These are phyloP conservation scores for Bucorvus abyssinicus DNA, from an alignment of 2,797 vertebrate genomes.

Conservation along the genomic window DNA sequence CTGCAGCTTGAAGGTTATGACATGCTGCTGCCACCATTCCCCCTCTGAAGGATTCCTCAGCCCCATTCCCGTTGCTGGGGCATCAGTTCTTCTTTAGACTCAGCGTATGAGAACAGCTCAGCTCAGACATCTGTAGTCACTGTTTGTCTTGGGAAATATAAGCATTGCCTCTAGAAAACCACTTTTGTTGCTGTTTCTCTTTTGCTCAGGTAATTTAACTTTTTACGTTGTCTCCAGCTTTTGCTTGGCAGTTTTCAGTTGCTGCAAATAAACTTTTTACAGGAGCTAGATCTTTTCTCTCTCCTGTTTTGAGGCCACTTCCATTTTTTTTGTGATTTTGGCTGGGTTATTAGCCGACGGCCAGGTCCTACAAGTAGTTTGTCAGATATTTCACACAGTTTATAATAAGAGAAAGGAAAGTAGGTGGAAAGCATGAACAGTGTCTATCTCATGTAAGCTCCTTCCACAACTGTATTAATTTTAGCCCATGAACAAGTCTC, in stretches of 20 bases:
- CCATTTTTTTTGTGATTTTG: not conserved
- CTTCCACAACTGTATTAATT: not conserved
- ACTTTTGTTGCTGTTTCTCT: not conserved
- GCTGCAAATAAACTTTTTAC: not conserved
- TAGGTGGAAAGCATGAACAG: not conserved
- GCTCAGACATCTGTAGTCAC: not conserved
- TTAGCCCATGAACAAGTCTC: not conserved
- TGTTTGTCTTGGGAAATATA: not conserved
- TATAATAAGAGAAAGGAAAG: not conserved
- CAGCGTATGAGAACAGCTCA: not conserved
- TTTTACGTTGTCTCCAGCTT: not conserved
- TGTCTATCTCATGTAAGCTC: not conserved
- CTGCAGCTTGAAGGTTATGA: not conserved
- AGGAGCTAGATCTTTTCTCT: not conserved
- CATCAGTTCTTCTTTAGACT: not conserved
- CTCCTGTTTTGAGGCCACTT: not conserved
- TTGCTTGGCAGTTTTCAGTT: not conserved
- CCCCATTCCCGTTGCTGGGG: not conserved
- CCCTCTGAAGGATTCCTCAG: not conserved
- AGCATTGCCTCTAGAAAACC: not conserved
- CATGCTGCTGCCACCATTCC: not conserved
- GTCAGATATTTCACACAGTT: not conserved
- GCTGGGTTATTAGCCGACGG: not conserved
- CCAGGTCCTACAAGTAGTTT: not conserved
- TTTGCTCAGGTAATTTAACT: not conserved